These are phyloP conservation scores for Pterobdella sp. DNA, from an alignment of 2,888 invertebrate genomes.

Conservation along the genomic window DNA sequence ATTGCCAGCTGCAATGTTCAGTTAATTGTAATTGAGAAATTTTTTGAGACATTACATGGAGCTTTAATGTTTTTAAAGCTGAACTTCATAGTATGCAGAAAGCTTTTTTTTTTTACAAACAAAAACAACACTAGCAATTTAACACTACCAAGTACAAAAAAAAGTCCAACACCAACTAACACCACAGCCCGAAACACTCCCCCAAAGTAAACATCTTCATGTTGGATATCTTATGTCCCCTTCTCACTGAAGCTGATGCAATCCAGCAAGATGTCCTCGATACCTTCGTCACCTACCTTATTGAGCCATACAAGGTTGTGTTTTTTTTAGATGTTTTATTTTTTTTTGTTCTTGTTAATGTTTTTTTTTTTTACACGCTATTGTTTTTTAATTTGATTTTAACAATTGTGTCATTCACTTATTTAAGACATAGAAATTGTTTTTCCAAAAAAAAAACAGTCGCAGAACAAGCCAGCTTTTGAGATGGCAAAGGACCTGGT, in stretches of 20 bases:
- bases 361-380: neutral
- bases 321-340: neutral
- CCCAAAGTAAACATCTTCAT: slow-evolving; percentile 91
- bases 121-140: no score
- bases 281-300: slow-evolving; percentile 83
- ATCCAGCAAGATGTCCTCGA: slow-evolving; percentile 88
- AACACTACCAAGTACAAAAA: no score
- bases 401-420: neutral
- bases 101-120: no score
- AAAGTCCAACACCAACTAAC: no score
- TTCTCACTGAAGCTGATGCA: slow-evolving; percentile 88
- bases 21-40: no score
- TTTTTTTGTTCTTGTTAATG: neutral
- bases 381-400: neutral
- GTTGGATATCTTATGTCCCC: slow-evolving; percentile 85
- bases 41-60: no score
- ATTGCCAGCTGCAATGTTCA: no score
- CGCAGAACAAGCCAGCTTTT: slow-evolving; percentile 80
- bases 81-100: no score
- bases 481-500: slow-evolving; percentile 82
- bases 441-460: slow-evolving; percentile 55
- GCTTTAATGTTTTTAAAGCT: no score
- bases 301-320: slow-evolving; percentile 65
- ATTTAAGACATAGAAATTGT: no score
- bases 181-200: slow-evolving; percentile 84